A percentile compares a stretch with the other conserved stretches of the same genome.
These are phyloP conservation scores for Drosophila multiciliata DNA, from an alignment of 2,888 invertebrate genomes.

Conservation along the genomic window DNA sequence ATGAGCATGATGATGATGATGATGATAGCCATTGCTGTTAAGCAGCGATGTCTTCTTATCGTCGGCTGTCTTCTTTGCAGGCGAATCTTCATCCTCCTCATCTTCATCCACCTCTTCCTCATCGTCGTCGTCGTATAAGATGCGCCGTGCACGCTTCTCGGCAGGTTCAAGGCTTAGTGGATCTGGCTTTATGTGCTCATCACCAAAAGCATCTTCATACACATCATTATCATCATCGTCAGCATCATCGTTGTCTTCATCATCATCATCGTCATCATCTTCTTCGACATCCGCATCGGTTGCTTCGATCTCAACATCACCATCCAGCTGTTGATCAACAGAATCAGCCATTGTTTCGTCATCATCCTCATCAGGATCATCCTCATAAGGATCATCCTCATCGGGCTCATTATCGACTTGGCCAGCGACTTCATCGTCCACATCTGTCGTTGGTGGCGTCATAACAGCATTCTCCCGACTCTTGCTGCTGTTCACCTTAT, in stretches of 20 bases:
- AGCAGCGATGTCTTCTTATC: slow-evolving; percentile 54
- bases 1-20: not conserved
- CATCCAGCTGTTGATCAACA: slow-evolving; percentile 63
- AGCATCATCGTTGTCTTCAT: slow-evolving; percentile 36
- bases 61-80: slow-evolving; percentile 15
- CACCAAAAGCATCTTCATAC: slow-evolving; percentile 73
- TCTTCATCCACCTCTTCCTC: not conserved
- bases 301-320: slow-evolving; percentile 68
- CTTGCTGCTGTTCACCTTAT: slow-evolving; percentile 21
- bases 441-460: slow-evolving; percentile 71
- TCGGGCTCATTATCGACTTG: slow-evolving; percentile 55
- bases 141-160: slow-evolving; percentile 41
- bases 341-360: slow-evolving; percentile 77
- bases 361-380: slow-evolving; percentile 63
- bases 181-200: slow-evolving; percentile 31
- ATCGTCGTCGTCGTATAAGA: slow-evolving; percentile 18
- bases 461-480: slow-evolving; percentile 55
- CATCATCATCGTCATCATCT: slow-evolving; percentile 42
- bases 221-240: slow-evolving; percentile 58
- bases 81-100: not conserved
- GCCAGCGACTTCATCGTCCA: slow-evolving; percentile 53
- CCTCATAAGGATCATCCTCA: slow-evolving; percentile 18
- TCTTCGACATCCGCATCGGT: slow-evolving; percentile 73
- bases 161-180: slow-evolving; percentile 22
- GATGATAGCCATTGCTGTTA: slow-evolving; percentile 48